These are phyloP conservation scores for Drosophila melanica DNA, from an alignment of 1,140 invertebrate genomes.

Conservation along the genomic window DNA sequence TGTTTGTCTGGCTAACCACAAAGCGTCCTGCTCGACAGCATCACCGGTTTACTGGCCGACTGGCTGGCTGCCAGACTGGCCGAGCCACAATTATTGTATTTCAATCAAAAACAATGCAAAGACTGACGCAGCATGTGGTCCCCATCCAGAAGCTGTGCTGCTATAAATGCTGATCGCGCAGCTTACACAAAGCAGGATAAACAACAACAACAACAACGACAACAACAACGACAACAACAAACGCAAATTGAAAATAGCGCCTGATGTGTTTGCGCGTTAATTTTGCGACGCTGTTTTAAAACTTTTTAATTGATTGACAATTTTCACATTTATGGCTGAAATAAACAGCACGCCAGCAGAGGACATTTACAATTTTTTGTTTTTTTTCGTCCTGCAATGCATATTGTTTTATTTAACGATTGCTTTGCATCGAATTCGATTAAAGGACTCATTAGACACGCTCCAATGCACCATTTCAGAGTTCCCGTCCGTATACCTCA, in stretches of 20 bases:
- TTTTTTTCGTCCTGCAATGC: background rate
- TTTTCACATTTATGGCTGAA: constrained; percentile 44
- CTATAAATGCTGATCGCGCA: constrained; percentile 23
- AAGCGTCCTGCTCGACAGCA: constrained; percentile 39
- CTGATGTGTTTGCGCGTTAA: constrained; percentile 80
- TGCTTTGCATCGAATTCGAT: constrained; percentile 23
- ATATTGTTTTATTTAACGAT: constrained; percentile 14
- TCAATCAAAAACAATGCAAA: constrained; percentile 33
- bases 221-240: constrained; percentile 2
- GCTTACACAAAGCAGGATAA: constrained; percentile 25
- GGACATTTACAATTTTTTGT: constrained; percentile 14
- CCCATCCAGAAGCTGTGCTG: constrained; percentile 35
- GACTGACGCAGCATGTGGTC: constrained; percentile 67
- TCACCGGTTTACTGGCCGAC: background rate
- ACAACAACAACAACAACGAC: constrained; percentile 25
- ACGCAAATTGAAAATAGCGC: constrained; percentile 79
- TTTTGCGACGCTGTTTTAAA: constrained; percentile 61
- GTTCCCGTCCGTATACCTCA: background rate
- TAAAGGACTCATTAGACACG: constrained; percentile 29
- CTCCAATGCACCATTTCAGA: constrained; percentile 24
- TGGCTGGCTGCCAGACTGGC: background rate
- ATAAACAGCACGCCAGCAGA: constrained; percentile 18
- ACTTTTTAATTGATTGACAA: constrained; percentile 81
- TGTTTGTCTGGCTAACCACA: constrained; percentile 65
- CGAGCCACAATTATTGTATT: background rate